These are phyloP conservation scores for Incurvaria masculella DNA, from an alignment of 2,888 invertebrate species.

Conservation along the genomic window DNA sequence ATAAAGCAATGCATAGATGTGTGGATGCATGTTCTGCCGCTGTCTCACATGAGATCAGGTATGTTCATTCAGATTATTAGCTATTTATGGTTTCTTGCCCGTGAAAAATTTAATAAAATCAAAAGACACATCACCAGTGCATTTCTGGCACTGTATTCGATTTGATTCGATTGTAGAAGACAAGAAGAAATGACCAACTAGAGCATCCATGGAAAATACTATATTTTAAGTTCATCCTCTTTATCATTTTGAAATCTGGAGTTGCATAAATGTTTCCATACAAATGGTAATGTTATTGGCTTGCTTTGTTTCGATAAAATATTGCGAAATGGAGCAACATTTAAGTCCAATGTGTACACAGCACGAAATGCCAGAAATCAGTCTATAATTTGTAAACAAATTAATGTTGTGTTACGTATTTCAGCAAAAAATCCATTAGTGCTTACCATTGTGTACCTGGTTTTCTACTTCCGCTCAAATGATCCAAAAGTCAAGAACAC, in stretches of 20 bases:
- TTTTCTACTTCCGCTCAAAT: slow-evolving; percentile 44
- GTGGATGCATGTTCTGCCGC: slow-evolving; percentile 39
- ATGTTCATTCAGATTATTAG: slow-evolving; percentile 17
- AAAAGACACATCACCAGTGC: not conserved
- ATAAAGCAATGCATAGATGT: slow-evolving; percentile 41
- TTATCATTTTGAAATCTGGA: too few relatives aligned
- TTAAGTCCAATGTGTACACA: too few relatives aligned
- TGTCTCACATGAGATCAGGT: slow-evolving; percentile 38
- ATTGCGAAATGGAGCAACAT: too few relatives aligned
- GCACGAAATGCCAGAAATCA: too few relatives aligned
- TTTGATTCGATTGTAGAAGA: too few relatives aligned
- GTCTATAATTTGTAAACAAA: not conserved
- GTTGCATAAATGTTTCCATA: too few relatives aligned
- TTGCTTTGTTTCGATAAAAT: too few relatives aligned
- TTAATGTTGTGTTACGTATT: slow-evolving; percentile 17
- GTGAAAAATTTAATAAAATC: not conserved
- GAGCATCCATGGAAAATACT: too few relatives aligned
- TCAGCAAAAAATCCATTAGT: slow-evolving; percentile 41
- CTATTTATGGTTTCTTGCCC: not conserved
- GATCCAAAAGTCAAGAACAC: slow-evolving; percentile 20
- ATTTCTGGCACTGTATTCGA: not conserved
- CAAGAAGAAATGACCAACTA: too few relatives aligned
- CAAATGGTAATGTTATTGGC: too few relatives aligned
- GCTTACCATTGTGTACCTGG: slow-evolving; percentile 37
- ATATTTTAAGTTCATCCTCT: too few relatives aligned